A percentile compares a stretch with the other conserved stretches of the same genome.
These are phyloP conservation scores for Barbus barbus DNA, from an alignment of 2,113 vertebrate species.

Conservation along the genomic window DNA sequence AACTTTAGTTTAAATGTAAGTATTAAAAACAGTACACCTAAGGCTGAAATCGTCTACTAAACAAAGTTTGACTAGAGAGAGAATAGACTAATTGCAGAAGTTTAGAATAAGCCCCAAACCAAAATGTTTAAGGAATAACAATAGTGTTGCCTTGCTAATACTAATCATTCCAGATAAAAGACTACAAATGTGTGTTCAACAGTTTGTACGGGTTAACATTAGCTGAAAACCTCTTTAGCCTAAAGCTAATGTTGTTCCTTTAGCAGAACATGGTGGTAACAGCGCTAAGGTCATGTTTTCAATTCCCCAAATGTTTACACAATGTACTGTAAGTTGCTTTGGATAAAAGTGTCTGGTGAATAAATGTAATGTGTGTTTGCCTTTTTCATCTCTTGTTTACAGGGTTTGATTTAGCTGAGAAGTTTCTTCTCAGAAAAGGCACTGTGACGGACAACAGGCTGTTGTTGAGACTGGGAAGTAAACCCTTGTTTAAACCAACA, in stretches of 20 bases:
- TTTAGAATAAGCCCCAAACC: background rate
- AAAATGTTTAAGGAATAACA: background rate
- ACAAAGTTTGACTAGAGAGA: background rate
- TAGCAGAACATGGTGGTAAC: background rate
- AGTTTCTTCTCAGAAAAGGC: constrained; percentile 84
- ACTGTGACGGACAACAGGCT: constrained; percentile 79
- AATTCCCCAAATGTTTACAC: constrained; percentile 17
- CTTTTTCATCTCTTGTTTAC: constrained; percentile 55
- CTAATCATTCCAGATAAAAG: background rate
- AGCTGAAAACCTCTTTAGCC: background rate
- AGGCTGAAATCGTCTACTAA: background rate
- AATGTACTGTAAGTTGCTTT: background rate
- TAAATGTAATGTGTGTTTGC: background rate
- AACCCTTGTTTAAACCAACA: constrained; percentile 86
- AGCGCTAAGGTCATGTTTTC: background rate
- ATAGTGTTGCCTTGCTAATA: background rate
- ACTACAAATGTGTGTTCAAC: constrained; percentile 5
- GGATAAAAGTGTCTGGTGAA: background rate
- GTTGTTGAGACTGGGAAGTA: constrained; percentile 87
- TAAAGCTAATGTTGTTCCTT: background rate
- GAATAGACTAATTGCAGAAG: background rate
- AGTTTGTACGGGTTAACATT: background rate
- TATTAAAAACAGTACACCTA: background rate
- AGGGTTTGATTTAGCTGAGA: constrained; percentile 93
- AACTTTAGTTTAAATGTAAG: background rate